Percentiles rank a stretch among this genome's conserved stretches.
These are phyloP conservation scores for Scomber japonicus DNA, from an alignment of 2,113 vertebrate genomes.

Conservation along the genomic window DNA sequence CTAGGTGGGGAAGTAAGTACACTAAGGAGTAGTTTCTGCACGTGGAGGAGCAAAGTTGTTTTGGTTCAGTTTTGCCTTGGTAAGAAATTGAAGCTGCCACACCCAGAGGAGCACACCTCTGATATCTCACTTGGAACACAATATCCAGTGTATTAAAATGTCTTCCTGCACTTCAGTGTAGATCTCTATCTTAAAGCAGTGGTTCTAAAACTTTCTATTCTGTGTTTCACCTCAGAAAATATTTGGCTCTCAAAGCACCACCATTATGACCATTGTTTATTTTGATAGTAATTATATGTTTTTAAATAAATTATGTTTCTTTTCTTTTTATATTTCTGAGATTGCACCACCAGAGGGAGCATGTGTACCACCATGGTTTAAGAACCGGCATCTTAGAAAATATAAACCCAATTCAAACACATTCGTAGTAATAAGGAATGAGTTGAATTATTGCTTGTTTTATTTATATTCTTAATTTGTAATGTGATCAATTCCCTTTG, in stretches of 20 bases:
- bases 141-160: slow-evolving; percentile 29
- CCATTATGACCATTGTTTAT: neutral
- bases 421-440: neutral
- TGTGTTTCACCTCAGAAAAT: neutral
- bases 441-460: neutral
- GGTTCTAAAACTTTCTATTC: neutral
- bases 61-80: slow-evolving; percentile 16
- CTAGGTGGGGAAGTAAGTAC: slow-evolving; percentile 41
- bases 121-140: slow-evolving; percentile 39
- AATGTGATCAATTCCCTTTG: slow-evolving; percentile 2
- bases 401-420: no score
- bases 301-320: no score
- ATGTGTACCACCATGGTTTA: no score
- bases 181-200: neutral
- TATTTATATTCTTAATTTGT: neutral
- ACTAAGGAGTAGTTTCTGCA: slow-evolving; percentile 29
- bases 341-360: no score
- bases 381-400: no score
- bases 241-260: neutral
- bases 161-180: neutral
- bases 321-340: no score
- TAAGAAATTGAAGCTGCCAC: slow-evolving; percentile 36
- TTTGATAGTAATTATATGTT: no score
- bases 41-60: slow-evolving; percentile 36
- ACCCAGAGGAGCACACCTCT: slow-evolving; percentile 25